These are phyloP conservation scores for Zingel zingel DNA, from an alignment of 2,113 vertebrate genomes.

Conservation along the genomic window DNA sequence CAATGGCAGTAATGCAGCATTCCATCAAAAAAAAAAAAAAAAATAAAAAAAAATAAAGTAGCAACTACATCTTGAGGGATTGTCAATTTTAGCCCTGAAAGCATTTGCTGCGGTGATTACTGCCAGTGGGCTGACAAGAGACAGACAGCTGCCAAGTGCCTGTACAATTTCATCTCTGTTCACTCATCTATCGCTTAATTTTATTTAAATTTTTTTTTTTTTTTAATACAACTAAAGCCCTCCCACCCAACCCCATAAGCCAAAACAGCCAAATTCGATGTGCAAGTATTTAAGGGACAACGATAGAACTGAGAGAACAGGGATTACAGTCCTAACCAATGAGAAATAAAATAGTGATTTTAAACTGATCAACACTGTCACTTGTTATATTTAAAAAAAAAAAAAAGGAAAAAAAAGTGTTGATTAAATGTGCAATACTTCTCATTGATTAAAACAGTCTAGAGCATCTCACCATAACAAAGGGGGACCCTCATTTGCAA, in stretches of 20 bases:
- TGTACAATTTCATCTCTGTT: conserved; percentile 65
- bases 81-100: neutral
- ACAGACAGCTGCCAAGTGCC: conserved; percentile 83
- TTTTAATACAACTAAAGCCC: conserved; percentile 18
- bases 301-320: conserved; percentile 60
- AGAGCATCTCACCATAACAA: conserved; percentile 76
- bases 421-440: conserved; percentile 50
- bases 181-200: conserved; percentile 54
- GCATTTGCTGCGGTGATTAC: conserved; percentile 29
- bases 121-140: conserved; percentile 41
- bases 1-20: conserved; percentile 48
- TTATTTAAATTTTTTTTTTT: conserved; percentile 39
- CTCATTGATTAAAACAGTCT: conserved; percentile 62
- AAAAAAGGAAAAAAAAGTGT: conserved; percentile 21
- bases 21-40: neutral
- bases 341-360: conserved; percentile 43
- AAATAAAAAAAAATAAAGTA: no score
- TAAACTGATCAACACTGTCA: conserved; percentile 8
- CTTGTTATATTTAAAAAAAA: neutral
- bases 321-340: conserved; percentile 63
- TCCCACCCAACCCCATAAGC: conserved; percentile 34
- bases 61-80: neutral
- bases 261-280: conserved; percentile 52
- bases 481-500: conserved; percentile 46
- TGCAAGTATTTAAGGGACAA: conserved; percentile 36